Evolutionary conservation across 2,888 invertebrate species (phyloP), one percentile per base, ranked within the genome.

Genomic region (Caprella mutica): DNA sequence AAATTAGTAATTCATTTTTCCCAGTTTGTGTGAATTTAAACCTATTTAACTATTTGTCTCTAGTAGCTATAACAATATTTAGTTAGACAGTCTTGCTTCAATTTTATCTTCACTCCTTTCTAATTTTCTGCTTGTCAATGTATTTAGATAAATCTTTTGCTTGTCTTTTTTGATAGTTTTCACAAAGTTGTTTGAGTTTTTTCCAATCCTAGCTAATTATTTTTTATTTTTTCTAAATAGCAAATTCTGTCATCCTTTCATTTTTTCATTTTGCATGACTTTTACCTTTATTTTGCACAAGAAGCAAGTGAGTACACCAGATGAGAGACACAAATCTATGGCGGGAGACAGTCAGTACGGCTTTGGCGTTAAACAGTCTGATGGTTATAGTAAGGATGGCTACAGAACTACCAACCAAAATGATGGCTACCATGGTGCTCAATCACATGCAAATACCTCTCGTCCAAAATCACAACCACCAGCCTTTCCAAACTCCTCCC

Each of bases 281-380:
- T 43, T 24, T 17, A 29, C 12, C 8, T 30, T 40, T 24, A 38
- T 46, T 27, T 24, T n/a, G n/a, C n/a, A n/a, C n/a, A n/a, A n/a
- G n/a, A n/a, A n/a, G n/a, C n/a, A n/a, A n/a, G n/a, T n/a, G n/a
- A n/a, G n/a, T n/a, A n/a, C n/a, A n/a, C n/a, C n/a, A n/a, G n/a
- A n/a, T n/a, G n/a, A n/a, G n/a, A n/a, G n/a, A n/a, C n/a, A n/a
- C n/a, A n/a, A n/a, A n/a, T n/a, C n/a, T n/a, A n/a, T 72, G 53
- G 76, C 77, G 23, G 76, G 77, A 52, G 81, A 81, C 72, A 81
- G 77, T 71, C 81, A 81, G 69, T 82, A 81, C 69, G 61, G 63
- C n/a, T 67, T 65, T 50, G 58, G 59, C 42, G 59, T 55, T 48
- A 54, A 55, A 5, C 58, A 55, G 12, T 51, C 26, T 24, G 51